Conservation (phyloP, 2,113 vertebrate genomes). For the Plecturocebus donacophilus region DNA sequence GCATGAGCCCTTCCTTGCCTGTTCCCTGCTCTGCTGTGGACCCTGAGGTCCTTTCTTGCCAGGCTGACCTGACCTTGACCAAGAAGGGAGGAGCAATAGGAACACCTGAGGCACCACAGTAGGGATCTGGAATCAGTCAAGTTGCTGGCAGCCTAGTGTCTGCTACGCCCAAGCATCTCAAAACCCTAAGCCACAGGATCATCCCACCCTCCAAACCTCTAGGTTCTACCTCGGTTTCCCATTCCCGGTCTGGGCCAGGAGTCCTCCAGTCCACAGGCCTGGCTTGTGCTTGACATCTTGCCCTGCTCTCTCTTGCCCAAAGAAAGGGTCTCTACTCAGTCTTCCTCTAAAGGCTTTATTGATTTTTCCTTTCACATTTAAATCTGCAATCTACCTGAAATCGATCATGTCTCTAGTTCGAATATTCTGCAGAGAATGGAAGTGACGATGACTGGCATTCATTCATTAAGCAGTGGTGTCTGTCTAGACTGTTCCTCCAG, state of each 20-base stretch:
- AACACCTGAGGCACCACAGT: neutral
- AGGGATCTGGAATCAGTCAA: neutral
- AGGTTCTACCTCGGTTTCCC: neutral
- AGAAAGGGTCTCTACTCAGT: neutral
- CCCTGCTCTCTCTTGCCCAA: neutral
- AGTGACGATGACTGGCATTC: neutral
- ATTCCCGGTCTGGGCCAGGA: neutral
- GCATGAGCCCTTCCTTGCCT: neutral
- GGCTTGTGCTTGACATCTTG: neutral
- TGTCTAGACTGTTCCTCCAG: neutral
- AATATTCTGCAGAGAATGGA: neutral
- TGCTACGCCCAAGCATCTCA: neutral
- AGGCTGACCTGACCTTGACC: neutral
- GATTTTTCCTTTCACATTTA: constrained; percentile 31
- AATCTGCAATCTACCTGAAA: neutral
- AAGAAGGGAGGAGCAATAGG: neutral
- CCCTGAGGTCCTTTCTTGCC: neutral
- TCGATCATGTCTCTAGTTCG: neutral
- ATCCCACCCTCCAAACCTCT: neutral
- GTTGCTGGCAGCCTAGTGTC: neutral
- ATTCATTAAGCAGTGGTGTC: neutral
- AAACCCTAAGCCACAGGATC: neutral
- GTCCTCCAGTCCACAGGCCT: neutral
- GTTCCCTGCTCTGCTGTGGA: neutral
- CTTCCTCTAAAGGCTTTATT: constrained; percentile 13